A percentile compares a stretch with the other conserved stretches of the same genome.
These are phyloP conservation scores for Nasalis larvatus DNA, from an alignment of 2,113 vertebrate genomes.

Conservation along the genomic window DNA sequence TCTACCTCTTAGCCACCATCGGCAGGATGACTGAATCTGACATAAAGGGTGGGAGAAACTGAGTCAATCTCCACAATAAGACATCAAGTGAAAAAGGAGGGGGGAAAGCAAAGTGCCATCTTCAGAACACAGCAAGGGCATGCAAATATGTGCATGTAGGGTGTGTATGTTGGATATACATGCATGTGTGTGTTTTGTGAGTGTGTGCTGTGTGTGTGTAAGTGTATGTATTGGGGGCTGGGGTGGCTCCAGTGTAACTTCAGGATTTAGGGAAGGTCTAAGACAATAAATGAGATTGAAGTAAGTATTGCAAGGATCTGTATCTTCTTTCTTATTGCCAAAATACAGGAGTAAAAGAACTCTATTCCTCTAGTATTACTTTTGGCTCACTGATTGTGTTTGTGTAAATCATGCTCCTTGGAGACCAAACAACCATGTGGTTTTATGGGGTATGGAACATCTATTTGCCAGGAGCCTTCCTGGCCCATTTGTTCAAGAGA, in stretches of 20 bases:
- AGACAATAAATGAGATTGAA: neutral
- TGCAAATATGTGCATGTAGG: neutral
- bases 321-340: neutral
- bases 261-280: neutral
- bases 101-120: neutral
- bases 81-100: neutral
- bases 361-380: neutral
- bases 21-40: neutral
- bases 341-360: neutral
- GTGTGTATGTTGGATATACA: fast-evolving
- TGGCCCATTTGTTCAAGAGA: neutral
- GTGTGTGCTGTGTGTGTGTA: too few species aligned
- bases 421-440: neutral
- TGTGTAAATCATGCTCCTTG: neutral
- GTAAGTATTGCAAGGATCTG: neutral
- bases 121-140: neutral
- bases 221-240: neutral
- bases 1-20: neutral
- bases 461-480: neutral
- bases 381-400: neutral
- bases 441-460: neutral
- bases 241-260: neutral
- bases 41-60: neutral
- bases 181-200: neutral
- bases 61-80: neutral